Percentiles rank a stretch among this genome's conserved stretches.
These are phyloP conservation scores for Hippopotamyrus pictus DNA, from an alignment of 2,797 vertebrate species.

Conservation along the genomic window DNA sequence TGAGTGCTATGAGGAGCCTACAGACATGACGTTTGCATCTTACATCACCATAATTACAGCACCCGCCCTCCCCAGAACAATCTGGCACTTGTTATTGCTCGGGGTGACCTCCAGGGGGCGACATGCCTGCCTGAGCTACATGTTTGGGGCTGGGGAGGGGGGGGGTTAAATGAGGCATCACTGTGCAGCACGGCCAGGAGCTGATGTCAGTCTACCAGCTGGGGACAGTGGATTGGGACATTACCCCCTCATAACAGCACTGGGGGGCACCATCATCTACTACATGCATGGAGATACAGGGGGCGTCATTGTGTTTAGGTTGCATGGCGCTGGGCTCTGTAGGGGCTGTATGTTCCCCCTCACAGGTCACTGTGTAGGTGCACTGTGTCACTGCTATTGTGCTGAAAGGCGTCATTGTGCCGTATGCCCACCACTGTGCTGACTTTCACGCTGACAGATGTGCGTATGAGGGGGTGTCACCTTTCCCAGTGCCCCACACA, in stretches of 20 bases:
- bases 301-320: neutral
- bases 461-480: neutral
- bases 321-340: neutral
- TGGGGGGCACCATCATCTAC: neutral
- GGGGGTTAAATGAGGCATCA: neutral
- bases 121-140: neutral
- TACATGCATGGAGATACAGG: neutral
- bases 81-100: neutral
- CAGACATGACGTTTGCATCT: neutral
- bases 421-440: neutral
- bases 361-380: neutral
- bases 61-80: neutral
- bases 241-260: neutral
- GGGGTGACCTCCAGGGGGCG: neutral
- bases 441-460: neutral
- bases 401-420: neutral
- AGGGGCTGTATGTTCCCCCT: neutral
- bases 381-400: neutral
- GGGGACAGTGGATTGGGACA: neutral
- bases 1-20: neutral
- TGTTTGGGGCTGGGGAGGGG: neutral
- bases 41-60: neutral
- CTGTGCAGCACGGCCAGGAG: neutral
- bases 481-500: neutral
- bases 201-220: constrained; percentile 8